Base-by-base conservation (phyloP, 2,888 invertebrate species). In the Ethmia dodecea region DNA sequence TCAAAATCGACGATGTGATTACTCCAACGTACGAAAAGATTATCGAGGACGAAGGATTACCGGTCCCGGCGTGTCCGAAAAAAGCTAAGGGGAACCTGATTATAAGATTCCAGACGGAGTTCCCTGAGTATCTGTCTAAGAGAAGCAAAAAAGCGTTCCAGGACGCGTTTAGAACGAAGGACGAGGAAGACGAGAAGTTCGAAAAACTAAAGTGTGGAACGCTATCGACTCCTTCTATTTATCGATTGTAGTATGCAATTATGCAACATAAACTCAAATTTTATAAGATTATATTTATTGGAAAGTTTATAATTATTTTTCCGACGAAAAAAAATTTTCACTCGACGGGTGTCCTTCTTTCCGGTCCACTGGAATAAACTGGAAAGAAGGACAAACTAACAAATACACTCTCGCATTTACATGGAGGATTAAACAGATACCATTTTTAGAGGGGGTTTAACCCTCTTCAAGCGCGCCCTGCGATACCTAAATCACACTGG, bases 11-110 rank as follows among this genome's bases (percentile, higher is more conserved):
- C 3, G 93, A 94, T 57, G 90, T 94, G 3, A 89, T 94, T 29
- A 83, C 86, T 13, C 92, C 93, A 0, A 88, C 87, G 1, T 94
- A 91, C 51, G 88, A 88, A 43, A 94, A 93, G 68, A 57, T 90
- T 0, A 83, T 95, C 0, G 86, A 88, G 33, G 89, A 88, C 5
- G 94, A 95, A 73, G 95, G 95, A 1, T 79, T 95, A 52, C 94
- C 94, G 0, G 64, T 91, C 35, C 84, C 89, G 2, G 89, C 89
- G 35, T 86, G 89, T 52, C 86, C 86, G 0, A 77, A 87, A 28
- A 88, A 88, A 31, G 87, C 88, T 24, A 90, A 88, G 48, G 94
- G 95, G 6, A 88, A 93, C 58, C 71, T 95, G 26, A 88, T 92
- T 28, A 87, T 95, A 45, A 84, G 87, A 35, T 95, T 95, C 60